These are phyloP conservation scores for Anastrepha obliqua DNA, from an alignment of 1,140 invertebrate species.

Conservation along the genomic window DNA sequence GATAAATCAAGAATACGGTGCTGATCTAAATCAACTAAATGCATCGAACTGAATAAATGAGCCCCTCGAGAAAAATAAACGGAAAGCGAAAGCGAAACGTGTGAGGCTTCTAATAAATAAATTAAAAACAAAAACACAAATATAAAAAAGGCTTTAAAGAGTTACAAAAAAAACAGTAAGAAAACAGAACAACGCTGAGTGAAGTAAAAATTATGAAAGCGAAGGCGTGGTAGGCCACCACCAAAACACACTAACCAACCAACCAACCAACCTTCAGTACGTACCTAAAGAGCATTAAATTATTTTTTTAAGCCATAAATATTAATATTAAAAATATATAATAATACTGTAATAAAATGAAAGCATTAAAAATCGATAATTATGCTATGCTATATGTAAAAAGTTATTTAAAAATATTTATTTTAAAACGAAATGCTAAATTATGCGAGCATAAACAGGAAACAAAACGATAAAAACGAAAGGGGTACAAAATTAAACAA, in stretches of 20 bases:
- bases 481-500: slow-evolving; percentile 21
- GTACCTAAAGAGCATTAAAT: slow-evolving; percentile 47
- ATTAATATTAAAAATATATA: not conserved
- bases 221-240: not conserved
- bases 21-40: slow-evolving; percentile 65
- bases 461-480: not conserved
- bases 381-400: slow-evolving; percentile 17
- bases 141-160: slow-evolving; percentile 9
- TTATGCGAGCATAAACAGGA: not conserved
- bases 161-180: not conserved
- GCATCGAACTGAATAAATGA: slow-evolving; percentile 64
- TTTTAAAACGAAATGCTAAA: slow-evolving; percentile 29
- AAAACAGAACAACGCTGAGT: not conserved
- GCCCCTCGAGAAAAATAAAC: not conserved
- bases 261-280: slow-evolving; percentile 27
- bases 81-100: not conserved
- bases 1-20: slow-evolving; percentile 79
- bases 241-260: not conserved
- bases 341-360: not conserved
- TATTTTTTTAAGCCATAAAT: slow-evolving; percentile 35
- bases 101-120: not conserved
- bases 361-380: slow-evolving; percentile 20
- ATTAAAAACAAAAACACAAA: not conserved
- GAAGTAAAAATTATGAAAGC: not conserved
- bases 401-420: slow-evolving; percentile 30